Conservation (phyloP, 1,140 invertebrate species). For the Brachionus plicatilis region DNA sequence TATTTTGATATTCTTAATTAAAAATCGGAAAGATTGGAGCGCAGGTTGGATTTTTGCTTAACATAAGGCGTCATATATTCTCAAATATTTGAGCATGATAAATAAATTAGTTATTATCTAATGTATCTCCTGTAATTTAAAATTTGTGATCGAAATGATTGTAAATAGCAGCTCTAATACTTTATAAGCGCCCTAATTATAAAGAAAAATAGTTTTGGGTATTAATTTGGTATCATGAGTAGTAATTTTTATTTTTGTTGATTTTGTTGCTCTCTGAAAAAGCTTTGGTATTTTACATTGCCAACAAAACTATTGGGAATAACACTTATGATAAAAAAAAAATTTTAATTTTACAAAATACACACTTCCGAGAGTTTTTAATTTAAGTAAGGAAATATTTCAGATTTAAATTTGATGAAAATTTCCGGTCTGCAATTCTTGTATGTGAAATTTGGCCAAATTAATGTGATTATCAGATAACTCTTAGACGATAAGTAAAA, state of each 20-base stretch:
- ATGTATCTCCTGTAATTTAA: not conserved
- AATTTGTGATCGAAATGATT: not conserved
- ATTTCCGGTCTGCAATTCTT: not conserved
- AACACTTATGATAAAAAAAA: not conserved
- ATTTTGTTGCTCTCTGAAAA: not conserved
- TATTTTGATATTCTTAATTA: conserved; percentile 10
- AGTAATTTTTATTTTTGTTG: not conserved
- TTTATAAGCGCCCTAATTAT: not conserved
- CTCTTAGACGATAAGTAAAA: not conserved
- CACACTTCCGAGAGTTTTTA: not conserved
- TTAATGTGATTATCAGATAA: not conserved
- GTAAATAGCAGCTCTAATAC: not conserved
- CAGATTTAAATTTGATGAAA: not conserved
- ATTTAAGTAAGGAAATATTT: not conserved
- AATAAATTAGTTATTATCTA: not conserved
- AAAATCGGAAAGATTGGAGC: not conserved
- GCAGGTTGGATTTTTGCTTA: not conserved
- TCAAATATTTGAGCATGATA: not conserved
- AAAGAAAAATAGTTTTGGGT: not conserved
- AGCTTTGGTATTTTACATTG: not conserved
- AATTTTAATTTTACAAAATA: not conserved
- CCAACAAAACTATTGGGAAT: not conserved
- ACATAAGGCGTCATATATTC: not conserved
- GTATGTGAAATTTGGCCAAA: not conserved
- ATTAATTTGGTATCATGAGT: not conserved